Percentiles rank a stretch among this genome's conserved stretches.
Conservation (phyloP, 2,888 invertebrate genomes). For the Gortyna flavago region DNA sequence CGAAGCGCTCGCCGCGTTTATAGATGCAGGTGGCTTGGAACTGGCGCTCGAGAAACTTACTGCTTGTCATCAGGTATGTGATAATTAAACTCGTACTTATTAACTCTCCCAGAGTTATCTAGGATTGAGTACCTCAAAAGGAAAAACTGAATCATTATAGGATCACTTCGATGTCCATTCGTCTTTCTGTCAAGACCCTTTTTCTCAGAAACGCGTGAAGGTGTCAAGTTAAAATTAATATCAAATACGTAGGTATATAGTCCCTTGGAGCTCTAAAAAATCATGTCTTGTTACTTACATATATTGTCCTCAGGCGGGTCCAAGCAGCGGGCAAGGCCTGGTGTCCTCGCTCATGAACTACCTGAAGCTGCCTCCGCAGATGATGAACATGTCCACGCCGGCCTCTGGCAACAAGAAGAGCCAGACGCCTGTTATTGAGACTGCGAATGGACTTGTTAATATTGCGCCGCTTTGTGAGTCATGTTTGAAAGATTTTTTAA, state of each 20-base stretch:
- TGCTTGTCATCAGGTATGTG: constrained; percentile 91
- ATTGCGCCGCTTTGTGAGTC: constrained; percentile 96
- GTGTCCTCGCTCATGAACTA: constrained; percentile 92
- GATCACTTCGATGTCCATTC: background rate
- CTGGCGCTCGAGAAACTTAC: constrained; percentile 95
- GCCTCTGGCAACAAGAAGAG: constrained; percentile 83
- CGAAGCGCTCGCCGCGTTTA: constrained; percentile 93
- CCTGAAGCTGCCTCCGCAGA: constrained; percentile 88
- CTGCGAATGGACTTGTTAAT: constrained; percentile 94
- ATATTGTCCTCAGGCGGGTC: constrained; percentile 86
- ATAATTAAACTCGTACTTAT: background rate
- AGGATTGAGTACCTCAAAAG: background rate
- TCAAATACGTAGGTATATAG: background rate
- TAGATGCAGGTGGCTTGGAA: constrained; percentile 93
- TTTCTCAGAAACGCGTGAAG: background rate
- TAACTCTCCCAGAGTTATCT: background rate
- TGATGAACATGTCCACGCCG: constrained; percentile 88
- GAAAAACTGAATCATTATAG: background rate
- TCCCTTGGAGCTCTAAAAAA: background rate
- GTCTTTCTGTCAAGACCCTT: background rate
- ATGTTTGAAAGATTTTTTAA: background rate
- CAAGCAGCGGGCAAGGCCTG: constrained; percentile 92
- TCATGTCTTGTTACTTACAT: background rate
- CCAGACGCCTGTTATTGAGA: constrained; percentile 90
- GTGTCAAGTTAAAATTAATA: background rate